Evolutionary conservation across 2,113 vertebrate species (phyloP).

Genomic region (Spilogale gracilis): DNA sequence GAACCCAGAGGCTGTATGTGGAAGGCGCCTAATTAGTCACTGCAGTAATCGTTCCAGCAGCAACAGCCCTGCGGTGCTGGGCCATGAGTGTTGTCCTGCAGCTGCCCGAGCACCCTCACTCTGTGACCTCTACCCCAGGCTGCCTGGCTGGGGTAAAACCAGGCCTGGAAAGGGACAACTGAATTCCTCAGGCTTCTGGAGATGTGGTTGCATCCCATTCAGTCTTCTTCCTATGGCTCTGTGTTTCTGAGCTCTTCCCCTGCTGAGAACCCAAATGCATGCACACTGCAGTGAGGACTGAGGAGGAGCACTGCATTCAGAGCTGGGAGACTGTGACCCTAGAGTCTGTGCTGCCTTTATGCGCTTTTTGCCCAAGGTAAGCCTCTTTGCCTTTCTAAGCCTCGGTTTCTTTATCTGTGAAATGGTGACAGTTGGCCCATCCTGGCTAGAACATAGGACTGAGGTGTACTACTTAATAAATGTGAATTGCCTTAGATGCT

Average conservation of each 20-base stretch:
- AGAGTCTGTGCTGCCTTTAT: neutral
- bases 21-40: constrained; percentile 68
- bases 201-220: fast-evolving
- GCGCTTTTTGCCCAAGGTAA: neutral
- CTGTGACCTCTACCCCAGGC: neutral
- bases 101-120: neutral
- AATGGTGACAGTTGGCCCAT: neutral
- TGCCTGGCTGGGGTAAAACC: neutral
- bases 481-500: neutral
- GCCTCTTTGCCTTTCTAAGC: neutral
- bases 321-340: neutral
- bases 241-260: neutral
- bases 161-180: neutral
- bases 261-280: neutral
- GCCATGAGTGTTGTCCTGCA: neutral
- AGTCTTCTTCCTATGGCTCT: neutral
- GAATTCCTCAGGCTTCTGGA: neutral
- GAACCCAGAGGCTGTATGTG: constrained; percentile 4
- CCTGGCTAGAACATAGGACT: neutral
- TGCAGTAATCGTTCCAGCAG: neutral
- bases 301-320: neutral
- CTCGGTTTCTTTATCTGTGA: constrained; percentile 34
- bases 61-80: neutral
- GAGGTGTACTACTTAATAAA: neutral
- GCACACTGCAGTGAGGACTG: no score